These are phyloP conservation scores for Drosophila paulistorum DNA, from an alignment of 1,140 invertebrate genomes.

Conservation along the genomic window DNA sequence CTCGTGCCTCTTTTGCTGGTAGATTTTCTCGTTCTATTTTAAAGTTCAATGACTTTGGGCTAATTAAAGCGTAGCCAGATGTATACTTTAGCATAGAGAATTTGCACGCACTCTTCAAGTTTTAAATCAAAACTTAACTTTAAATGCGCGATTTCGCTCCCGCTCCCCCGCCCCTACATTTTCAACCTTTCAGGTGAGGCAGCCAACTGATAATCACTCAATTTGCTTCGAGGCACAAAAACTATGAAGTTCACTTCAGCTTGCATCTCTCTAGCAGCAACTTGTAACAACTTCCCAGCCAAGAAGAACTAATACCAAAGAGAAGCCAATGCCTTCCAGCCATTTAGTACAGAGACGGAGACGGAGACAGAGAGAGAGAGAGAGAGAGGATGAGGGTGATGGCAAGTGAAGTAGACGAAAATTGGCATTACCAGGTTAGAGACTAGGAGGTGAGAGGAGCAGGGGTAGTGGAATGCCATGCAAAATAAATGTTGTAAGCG, in stretches of 20 bases:
- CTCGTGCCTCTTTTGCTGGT: neutral
- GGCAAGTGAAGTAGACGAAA: slow-evolving; percentile 65
- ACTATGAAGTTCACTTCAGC: slow-evolving; percentile 69
- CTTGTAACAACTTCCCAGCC: slow-evolving; percentile 49
- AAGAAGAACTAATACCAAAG: slow-evolving; percentile 9
- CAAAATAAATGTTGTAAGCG: slow-evolving; percentile 79
- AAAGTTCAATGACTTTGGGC: slow-evolving; percentile 48
- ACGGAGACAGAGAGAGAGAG: neutral
- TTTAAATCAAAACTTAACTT: slow-evolving; percentile 23
- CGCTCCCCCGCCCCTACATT: neutral
- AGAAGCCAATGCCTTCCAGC: slow-evolving; percentile 73
- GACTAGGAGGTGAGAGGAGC: neutral
- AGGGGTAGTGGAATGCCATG: slow-evolving; percentile 51
- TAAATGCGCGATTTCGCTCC: neutral
- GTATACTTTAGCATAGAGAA: slow-evolving; percentile 30
- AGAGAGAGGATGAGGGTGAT: slow-evolving; percentile 10
- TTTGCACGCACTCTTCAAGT: slow-evolving; percentile 51
- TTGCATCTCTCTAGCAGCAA: slow-evolving; percentile 31
- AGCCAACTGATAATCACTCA: slow-evolving; percentile 78
- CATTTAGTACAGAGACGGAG: slow-evolving; percentile 22
- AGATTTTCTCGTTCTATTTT: neutral
- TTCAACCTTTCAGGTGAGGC: slow-evolving; percentile 49
- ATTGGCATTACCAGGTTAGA: slow-evolving; percentile 58
- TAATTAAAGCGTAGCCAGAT: slow-evolving; percentile 52
- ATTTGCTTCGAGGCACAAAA: slow-evolving; percentile 70